Conservation (phyloP, 2,888 invertebrate species). For the Altica lythri region DNA sequence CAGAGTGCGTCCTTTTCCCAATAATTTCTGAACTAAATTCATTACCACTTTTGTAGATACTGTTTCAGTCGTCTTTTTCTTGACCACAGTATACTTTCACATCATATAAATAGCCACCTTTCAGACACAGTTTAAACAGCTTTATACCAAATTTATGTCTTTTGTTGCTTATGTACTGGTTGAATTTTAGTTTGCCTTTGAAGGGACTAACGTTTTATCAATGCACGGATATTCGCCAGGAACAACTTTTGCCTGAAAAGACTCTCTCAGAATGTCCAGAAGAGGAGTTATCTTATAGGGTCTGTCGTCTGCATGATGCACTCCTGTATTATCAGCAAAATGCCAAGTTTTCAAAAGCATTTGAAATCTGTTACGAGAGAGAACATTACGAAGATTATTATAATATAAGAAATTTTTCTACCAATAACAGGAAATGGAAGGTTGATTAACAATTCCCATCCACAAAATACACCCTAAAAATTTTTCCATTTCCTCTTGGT, state of each 20-base stretch:
- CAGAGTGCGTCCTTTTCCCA: too few relatives aligned
- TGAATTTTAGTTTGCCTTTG: slow-evolving; percentile 32
- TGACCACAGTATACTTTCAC: slow-evolving; percentile 34
- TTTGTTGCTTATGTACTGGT: slow-evolving; percentile 37
- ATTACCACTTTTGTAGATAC: slow-evolving; percentile 37
- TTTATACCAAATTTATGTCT: slow-evolving; percentile 38
- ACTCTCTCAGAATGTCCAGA: slow-evolving; percentile 31
- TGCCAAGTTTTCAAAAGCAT: slow-evolving; percentile 24
- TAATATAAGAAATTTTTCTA: slow-evolving; percentile 22
- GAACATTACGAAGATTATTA: slow-evolving; percentile 11
- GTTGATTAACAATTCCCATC: slow-evolving; percentile 23
- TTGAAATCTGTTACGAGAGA: slow-evolving; percentile 31
- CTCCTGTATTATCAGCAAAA: slow-evolving; percentile 28
- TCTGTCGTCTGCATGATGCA: slow-evolving; percentile 23
- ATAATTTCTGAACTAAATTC: too few relatives aligned
- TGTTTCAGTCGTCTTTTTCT: slow-evolving; percentile 18
- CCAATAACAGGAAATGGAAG: slow-evolving; percentile 28
- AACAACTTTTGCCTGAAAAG: slow-evolving; percentile 18
- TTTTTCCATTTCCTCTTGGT: slow-evolving; percentile 26
- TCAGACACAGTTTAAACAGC: slow-evolving; percentile 32
- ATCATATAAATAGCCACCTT: slow-evolving; percentile 32
- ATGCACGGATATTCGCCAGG: slow-evolving; percentile 30
- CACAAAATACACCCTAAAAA: slow-evolving; percentile 26
- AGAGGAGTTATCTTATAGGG: slow-evolving; percentile 37
- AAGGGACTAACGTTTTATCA: slow-evolving; percentile 37